Conservation (phyloP, 2,797 vertebrate species). For the Balearica regulorum region DNA sequence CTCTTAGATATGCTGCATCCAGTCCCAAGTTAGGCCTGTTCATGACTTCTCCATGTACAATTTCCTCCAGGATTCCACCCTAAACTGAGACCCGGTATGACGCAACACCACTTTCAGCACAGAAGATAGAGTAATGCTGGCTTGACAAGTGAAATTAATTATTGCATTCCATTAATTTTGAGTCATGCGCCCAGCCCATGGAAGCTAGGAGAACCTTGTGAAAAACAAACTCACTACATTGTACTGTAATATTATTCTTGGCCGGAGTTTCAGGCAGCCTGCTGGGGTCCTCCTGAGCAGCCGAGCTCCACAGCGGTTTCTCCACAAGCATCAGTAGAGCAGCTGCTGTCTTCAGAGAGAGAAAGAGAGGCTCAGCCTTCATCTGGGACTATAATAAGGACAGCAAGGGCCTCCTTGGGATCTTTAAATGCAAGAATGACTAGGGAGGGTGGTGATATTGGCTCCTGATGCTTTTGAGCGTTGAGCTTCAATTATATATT, state of each 20-base stretch:
- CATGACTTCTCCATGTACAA: neutral
- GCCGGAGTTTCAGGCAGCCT: constrained; percentile 29
- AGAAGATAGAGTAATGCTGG: constrained; percentile 62
- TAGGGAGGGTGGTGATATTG: constrained; percentile 18
- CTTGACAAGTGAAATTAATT: constrained; percentile 72
- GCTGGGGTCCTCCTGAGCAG: constrained; percentile 38
- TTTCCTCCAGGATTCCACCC: constrained; percentile 48
- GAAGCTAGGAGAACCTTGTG: constrained; percentile 62
- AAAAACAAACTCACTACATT: constrained; percentile 68
- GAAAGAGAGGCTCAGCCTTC: neutral
- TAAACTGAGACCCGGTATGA: constrained; percentile 7
- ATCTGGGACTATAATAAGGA: neutral
- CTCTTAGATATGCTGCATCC: neutral
- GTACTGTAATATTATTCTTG: constrained; percentile 67
- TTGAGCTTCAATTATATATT: constrained; percentile 9
- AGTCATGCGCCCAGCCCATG: constrained; percentile 66
- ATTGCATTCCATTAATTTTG: constrained; percentile 73
- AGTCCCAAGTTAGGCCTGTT: neutral
- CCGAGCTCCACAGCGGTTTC: neutral
- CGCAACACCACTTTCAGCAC: constrained; percentile 53
- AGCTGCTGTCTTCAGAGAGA: constrained; percentile 52
- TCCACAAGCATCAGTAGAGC: neutral
- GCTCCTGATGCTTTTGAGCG: neutral
- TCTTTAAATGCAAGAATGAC: neutral
- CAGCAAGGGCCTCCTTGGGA: neutral